phyloP scores from a whole-genome alignment of 2,113 vertebrate species.

The Esox niger region DNA sequence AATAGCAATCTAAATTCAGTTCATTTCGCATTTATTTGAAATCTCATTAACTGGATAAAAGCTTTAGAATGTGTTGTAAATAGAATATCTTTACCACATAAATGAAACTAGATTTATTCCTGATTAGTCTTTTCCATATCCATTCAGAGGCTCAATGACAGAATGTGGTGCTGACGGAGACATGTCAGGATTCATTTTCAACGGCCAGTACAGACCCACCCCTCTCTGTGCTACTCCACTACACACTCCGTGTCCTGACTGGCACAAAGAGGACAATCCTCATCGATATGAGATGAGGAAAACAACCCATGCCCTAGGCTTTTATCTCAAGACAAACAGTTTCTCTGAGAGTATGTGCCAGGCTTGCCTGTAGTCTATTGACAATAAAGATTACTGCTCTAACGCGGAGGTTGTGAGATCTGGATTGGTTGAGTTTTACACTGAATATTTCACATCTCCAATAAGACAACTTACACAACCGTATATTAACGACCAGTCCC shows the following conservation, averaged over 20 bases:
- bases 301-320: neutral
- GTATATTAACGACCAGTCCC: too few relatives aligned
- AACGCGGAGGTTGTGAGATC: too few relatives aligned
- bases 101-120: constrained; percentile 62
- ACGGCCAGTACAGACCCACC: constrained; percentile 32
- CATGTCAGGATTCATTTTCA: constrained; percentile 55
- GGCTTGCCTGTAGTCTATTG: too few relatives aligned
- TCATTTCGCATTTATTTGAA: constrained; percentile 71
- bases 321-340: too few relatives aligned
- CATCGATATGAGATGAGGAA: constrained; percentile 29
- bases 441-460: too few relatives aligned
- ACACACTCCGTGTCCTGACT: constrained; percentile 45
- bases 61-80: constrained; percentile 64
- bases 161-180: constrained; percentile 44
- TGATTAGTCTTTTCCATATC: constrained; percentile 53
- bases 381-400: too few relatives aligned
- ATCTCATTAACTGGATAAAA: constrained; percentile 71
- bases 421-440: too few relatives aligned
- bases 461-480: too few relatives aligned
- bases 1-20: constrained; percentile 69
- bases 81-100: constrained; percentile 63
- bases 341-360: too few relatives aligned
- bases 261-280: constrained; percentile 47
- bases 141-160: constrained; percentile 27
- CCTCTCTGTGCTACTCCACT: constrained; percentile 35